Evolutionary conservation across 1,140 invertebrate genomes (phyloP).

Genomic region (Littorina saxatilis): DNA sequence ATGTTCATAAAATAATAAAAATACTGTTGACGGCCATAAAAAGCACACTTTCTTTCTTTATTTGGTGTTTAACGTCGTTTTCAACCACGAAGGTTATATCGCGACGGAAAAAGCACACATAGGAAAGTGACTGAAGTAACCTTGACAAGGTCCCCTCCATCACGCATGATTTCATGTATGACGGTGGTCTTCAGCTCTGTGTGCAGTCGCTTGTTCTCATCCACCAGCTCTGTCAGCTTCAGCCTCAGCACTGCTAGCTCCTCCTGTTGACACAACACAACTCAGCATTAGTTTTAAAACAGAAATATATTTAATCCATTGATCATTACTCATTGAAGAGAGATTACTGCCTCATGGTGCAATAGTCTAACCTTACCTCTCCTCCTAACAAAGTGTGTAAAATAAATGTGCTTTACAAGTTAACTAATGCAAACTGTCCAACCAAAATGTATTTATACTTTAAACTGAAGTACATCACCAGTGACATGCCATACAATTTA

Average conservation of each 20-base stretch:
- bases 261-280: conserved; percentile 49
- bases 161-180: conserved; percentile 64
- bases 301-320: no score
- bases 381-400: not conserved
- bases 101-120: not conserved
- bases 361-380: not conserved
- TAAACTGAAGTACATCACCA: no score
- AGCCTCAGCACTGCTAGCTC: conserved; percentile 60
- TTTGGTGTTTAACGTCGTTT: no score
- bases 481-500: no score
- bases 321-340: no score
- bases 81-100: no score
- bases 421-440: no score
- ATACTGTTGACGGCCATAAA: not conserved
- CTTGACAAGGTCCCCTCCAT: conserved; percentile 51
- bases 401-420: not conserved
- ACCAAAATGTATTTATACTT: no score
- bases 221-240: conserved; percentile 56
- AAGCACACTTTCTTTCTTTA: no score
- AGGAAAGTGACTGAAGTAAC: conserved; percentile 39
- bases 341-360: no score
- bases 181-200: conserved; percentile 61
- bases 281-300: no score
- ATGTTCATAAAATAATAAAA: not conserved
- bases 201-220: conserved; percentile 62